Evolutionary conservation across 2,113 vertebrate genomes (phyloP), one percentile per base, ranked within the genome.

Genomic region (Meles meles): DNA sequence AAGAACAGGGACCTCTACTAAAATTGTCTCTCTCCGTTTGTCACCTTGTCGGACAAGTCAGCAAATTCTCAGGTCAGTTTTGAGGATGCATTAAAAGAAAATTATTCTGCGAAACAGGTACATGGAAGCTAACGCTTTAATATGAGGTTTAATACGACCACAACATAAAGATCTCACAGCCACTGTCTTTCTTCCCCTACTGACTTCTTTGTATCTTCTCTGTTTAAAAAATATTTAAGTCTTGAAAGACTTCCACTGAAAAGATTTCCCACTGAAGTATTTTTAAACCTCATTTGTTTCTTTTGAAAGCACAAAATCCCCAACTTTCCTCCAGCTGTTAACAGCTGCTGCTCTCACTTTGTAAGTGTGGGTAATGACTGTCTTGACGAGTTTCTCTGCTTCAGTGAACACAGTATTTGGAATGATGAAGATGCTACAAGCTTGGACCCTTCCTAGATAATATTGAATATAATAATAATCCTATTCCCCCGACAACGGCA

Each of bases 361-460:
- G 15, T 84, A 85, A 83, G 87, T 67, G 47, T 81, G 88, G 87
- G 86, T 81, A 91, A 97, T 79, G 77, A 76, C 67, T 83, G 44
- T 85, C 59, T 69, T 88, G 77, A 97, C 88, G 97, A 88, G 42
- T 55, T 79, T 94, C 85, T 88, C 91, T 80, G 88, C 82, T 77
- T 93, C 93, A 76, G 5, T 77, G 61, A 94, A 88, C 69, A 91
- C 47, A 84, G 14, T 83, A 90, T 95, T 71, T 88, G 69, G 71
- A 96, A 76, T 77, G 49, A 98, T 96, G 71, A 94, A 88, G 72
- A 96, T 77, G 39, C 63, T 80, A 37, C 42, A 86, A 91, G 61
- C n/a, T 47, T 71, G 55, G 47, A 17, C 15, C 42, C 69, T 89
- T 69, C 89, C 61, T 88, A 55, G 52, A 12, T 79, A 93, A 88